Base-by-base conservation (phyloP, 2,888 invertebrate species). In the Drosophila cognata region DNA sequence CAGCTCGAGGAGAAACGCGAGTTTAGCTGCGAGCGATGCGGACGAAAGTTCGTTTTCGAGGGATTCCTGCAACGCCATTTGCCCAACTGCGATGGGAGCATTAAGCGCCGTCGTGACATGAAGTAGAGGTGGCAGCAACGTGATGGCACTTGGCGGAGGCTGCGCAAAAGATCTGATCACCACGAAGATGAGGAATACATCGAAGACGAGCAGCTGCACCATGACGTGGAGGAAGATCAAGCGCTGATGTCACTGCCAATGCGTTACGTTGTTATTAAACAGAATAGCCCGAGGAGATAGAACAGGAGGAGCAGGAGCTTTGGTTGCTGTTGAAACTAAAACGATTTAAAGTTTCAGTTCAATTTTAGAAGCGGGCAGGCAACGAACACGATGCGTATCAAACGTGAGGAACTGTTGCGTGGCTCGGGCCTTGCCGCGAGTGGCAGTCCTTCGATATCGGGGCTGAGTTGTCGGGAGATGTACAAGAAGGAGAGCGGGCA, bases 401-500 rank as follows among this genome's bases (percentile, higher is more conserved):
- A 99, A 92, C 94, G 99, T 2, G 98, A 99, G 91, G 6, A 55
- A 50, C 35, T 51, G 76, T 64, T 71, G 69, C 70, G 69, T 64
- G 95, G 95, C 0, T 93, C 93, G 0, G 93, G 93, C 1, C 85
- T 93, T 29, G 77, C 88, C 4, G 82, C 84, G 10, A 93, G 84
- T 4, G 72, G 94, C 41, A 92, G 92, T 75, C 92, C 93, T 16
- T 93, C 95, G 38, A 93, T 95, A 50, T 95, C 96, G 5, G 96
- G 98, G 2, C 95, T 98, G 74, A 98, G 97, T 92, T 95, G 98
- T 76, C 94, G 98, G 71, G 99, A 99, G 93, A 95, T 98, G 94
- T 98, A 97, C 93, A 94, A 98, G 79, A 99, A 99, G 93, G 99
- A 99, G 93, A 96, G 97, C 91, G 97, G 97, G 86, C 99, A 99